phyloP scores from a whole-genome alignment of 2,888 invertebrate genomes.

The Hydropsyche betteni region DNA sequence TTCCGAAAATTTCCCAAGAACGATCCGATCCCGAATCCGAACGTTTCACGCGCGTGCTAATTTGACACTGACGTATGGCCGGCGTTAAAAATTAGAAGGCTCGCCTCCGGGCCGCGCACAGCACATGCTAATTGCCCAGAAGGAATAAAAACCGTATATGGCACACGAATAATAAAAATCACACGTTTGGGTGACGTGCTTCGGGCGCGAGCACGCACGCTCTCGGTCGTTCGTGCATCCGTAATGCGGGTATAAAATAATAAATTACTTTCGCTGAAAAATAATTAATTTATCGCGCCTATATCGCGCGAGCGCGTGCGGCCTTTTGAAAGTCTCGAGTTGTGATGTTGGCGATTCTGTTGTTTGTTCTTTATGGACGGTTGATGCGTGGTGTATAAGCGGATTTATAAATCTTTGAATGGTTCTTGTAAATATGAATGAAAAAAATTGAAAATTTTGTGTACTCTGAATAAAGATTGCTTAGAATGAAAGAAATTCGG shows the following conservation, averaged over 20 bases:
- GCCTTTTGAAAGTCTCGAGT: no score
- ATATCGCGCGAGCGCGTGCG: no score
- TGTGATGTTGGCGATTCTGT: no score
- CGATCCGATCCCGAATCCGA: constrained; percentile 2
- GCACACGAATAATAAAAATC: constrained; percentile 28
- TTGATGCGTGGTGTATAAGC: no score
- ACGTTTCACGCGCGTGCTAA: constrained; percentile 23
- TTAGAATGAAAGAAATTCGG: no score
- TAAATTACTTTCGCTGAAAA: no score
- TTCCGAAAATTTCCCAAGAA: constrained; percentile 5
- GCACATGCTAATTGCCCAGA: constrained; percentile 19
- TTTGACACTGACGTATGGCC: constrained; percentile 30
- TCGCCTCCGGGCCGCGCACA: neutral
- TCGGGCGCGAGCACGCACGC: constrained; percentile 6
- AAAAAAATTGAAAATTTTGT: no score
- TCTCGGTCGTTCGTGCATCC: constrained; percentile 12
- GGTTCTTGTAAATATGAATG: no score
- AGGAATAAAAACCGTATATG: constrained; percentile 13
- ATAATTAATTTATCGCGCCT: no score
- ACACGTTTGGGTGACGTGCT: constrained; percentile 25
- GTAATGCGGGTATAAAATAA: neutral
- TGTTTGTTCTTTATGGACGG: no score
- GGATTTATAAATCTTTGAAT: no score
- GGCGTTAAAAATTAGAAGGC: constrained; percentile 3
- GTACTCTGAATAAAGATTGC: no score